Percentiles rank a stretch among this genome's conserved stretches.
Conservation (phyloP, 2,113 vertebrate species). For the Tupaia tana region DNA sequence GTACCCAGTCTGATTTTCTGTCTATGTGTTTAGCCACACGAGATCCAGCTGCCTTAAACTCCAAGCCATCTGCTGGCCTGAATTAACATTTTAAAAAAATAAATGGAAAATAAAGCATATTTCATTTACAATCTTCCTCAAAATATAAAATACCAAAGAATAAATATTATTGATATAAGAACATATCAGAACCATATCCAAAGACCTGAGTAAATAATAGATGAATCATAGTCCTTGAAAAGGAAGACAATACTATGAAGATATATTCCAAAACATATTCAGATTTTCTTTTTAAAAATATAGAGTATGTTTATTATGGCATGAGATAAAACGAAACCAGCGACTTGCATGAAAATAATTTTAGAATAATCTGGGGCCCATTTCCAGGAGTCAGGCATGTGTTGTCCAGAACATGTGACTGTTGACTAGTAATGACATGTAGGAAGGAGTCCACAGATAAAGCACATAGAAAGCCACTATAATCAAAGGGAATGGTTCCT, state of each 20-base stretch:
- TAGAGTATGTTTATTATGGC: not conserved
- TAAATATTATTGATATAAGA: not conserved
- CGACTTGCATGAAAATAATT: not conserved
- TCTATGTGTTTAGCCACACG: no score
- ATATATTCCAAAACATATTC: constrained; percentile 28
- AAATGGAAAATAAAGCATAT: constrained; percentile 4
- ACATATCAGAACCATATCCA: not conserved
- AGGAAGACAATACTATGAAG: constrained; percentile 9
- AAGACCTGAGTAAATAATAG: constrained; percentile 18
- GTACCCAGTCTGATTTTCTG: no score
- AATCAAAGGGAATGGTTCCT: not conserved
- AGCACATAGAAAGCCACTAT: not conserved
- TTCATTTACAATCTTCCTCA: not conserved
- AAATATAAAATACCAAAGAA: not conserved
- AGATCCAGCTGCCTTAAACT: no score
- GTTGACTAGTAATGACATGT: not conserved
- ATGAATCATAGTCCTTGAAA: not conserved
- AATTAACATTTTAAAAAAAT: no score
- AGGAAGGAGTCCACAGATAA: not conserved
- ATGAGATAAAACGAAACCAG: not conserved
- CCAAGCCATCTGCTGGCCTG: no score
- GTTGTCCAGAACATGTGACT: not conserved
- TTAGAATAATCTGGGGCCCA: not conserved
- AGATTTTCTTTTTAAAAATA: not conserved
- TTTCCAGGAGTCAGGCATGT: not conserved